Evolutionary conservation across 2,113 vertebrate species (phyloP), one percentile per base, ranked within the genome.

Genomic region (Romanogobio albipinnatus): DNA sequence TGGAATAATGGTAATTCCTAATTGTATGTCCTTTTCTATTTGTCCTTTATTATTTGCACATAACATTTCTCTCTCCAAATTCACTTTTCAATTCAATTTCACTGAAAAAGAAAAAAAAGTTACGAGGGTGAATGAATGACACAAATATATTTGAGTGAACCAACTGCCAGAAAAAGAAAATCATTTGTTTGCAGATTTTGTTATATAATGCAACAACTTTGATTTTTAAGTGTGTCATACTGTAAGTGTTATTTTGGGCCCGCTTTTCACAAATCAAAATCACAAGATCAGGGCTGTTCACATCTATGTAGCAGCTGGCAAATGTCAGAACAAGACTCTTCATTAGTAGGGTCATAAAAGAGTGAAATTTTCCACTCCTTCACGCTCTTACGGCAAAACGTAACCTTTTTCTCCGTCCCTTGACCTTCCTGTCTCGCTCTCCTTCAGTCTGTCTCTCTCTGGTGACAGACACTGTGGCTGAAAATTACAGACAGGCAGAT

Each of bases 401-500:
- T 84, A 39, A 66, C 83, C 59, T 77, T 68, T 84, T 62, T 84
- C 75, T 78, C 75, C 15, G 9, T 58, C 74, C 64, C 83, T 70
- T 78, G 76, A 77, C 77, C 84, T 68, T 39, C 26, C 36, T 79
- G 22, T 80, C 83, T 84, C 47, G 53, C 53, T 84, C 83, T 39
- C 45, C 62, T 62, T 66, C 73, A 82, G 62, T 83, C 75, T 71
- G 43, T 79, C 66, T 75, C 66, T 84, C 81, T 84, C 83, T 84
- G 77, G 76, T 88, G 87, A 89, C 83, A 88, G 85, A 83, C 84
- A 77, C 83, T 85, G 81, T 84, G 86, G 79, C 85, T 87, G 82
- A 88, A 89, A 89, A 89, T 89, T 89, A 90, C 86, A 90, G 86
- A 87, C 89, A 86, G 80, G 73, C 86, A 87, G 85, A 90, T 87